phyloP scores from a whole-genome alignment of 2,888 invertebrate species.

The Drosophila merina region DNA sequence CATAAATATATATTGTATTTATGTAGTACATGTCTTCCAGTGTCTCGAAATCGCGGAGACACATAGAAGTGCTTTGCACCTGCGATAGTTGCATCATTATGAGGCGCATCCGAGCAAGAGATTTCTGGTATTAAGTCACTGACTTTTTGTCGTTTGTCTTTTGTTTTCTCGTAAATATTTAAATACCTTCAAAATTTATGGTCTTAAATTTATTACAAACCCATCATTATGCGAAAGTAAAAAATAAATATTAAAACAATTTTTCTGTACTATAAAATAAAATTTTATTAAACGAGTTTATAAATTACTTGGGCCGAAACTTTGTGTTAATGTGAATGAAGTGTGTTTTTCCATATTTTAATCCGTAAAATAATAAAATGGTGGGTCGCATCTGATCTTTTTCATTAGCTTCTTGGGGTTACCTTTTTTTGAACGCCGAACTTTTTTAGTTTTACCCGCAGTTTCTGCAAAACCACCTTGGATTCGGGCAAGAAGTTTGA shows the following conservation, averaged over 20 bases:
- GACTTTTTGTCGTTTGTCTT: constrained; percentile 48
- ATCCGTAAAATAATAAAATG: too few species aligned
- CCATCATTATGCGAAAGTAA: neutral
- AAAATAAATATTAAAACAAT: neutral
- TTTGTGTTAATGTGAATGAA: neutral
- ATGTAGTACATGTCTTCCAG: constrained; percentile 19
- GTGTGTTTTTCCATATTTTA: neutral
- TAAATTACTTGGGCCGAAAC: neutral
- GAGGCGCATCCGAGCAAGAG: constrained; percentile 57
- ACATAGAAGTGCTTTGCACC: constrained; percentile 60
- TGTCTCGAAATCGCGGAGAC: constrained; percentile 31
- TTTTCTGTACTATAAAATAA: neutral
- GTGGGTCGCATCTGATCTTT: neutral
- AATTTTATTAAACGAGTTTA: neutral
- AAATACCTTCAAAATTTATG: constrained; percentile 11
- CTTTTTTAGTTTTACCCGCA: neutral
- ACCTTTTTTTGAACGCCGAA: neutral
- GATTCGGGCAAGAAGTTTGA: neutral
- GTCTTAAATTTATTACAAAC: neutral
- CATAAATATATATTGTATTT: constrained; percentile 21
- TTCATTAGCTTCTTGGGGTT: neutral
- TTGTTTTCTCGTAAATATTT: constrained; percentile 24
- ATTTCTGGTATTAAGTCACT: constrained; percentile 76
- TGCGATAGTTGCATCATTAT: constrained; percentile 54
- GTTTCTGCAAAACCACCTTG: neutral